Evolutionary conservation across 64 coral and sea anemone genomes (phyloP).

Genomic region (Cladopsammia gracilis): DNA sequence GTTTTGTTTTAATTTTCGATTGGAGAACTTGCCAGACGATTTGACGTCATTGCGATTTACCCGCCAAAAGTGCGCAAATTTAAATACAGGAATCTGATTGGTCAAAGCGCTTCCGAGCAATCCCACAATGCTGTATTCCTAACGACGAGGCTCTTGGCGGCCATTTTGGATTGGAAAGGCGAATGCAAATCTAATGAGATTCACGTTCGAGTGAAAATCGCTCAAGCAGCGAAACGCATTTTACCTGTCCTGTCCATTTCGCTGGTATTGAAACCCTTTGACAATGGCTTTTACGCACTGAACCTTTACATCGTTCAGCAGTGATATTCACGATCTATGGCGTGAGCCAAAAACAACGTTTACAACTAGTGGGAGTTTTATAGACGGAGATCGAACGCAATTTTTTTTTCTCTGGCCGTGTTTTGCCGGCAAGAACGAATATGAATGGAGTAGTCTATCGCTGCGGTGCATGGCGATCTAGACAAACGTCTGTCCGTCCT

Average conservation of each 20-base stretch:
- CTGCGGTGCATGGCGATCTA: constrained; percentile 15
- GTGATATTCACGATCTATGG: constrained; percentile 6
- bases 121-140: constrained; percentile 2
- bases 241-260: constrained; percentile 67
- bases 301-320: not conserved
- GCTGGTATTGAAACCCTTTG: constrained; percentile 45
- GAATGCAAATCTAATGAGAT: constrained; percentile 35
- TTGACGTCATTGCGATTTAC: constrained; percentile 16
- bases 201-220: constrained; percentile 31
- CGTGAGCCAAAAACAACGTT: not conserved
- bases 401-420: not conserved
- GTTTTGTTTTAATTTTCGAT: not conserved
- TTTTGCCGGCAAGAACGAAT: constrained; percentile 25
- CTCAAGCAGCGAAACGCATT: constrained; percentile 42
- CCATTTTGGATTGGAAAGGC: constrained; percentile 55
- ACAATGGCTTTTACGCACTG: constrained; percentile 13
- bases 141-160: not conserved
- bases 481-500: not conserved
- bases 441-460: constrained; percentile 51
- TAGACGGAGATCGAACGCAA: not conserved
- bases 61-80: constrained; percentile 32
- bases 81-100: constrained; percentile 2
- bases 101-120: not conserved
- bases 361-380: constrained; percentile 2
- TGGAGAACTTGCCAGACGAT: constrained; percentile 10